Percentiles rank a stretch among this genome's conserved stretches.
Evolutionary conservation across 2,888 invertebrate genomes (phyloP).

Genomic region (Lucinisca nassula): DNA sequence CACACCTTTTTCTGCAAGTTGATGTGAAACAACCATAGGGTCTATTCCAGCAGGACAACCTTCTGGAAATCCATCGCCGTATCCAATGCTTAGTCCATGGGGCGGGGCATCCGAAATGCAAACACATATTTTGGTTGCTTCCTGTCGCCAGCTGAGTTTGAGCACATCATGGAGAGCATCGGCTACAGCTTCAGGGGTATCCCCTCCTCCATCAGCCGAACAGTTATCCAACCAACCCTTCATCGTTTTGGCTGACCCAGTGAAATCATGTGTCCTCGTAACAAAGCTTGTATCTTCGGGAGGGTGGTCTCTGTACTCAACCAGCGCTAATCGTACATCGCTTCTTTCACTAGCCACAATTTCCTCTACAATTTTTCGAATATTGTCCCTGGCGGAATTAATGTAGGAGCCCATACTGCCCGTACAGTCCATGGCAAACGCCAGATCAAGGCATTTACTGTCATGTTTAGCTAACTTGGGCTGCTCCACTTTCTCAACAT

Average conservation of each 20-base stretch:
- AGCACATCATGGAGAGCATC: constrained; percentile 78
- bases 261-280: constrained; percentile 80
- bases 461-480: constrained; percentile 73
- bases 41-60: constrained; percentile 81
- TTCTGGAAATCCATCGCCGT: constrained; percentile 76
- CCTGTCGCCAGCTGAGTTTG: constrained; percentile 77
- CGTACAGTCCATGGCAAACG: constrained; percentile 67
- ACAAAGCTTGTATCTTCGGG: constrained; percentile 78
- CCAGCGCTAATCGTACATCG: constrained; percentile 78
- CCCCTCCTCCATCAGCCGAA: constrained; percentile 78
- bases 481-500: constrained; percentile 52
- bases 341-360: constrained; percentile 77
- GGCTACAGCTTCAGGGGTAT: constrained; percentile 81
- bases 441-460: constrained; percentile 55
- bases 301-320: constrained; percentile 84
- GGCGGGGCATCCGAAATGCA: constrained; percentile 83
- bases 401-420: constrained; percentile 83
- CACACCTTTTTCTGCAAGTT: constrained; percentile 79
- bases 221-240: constrained; percentile 76
- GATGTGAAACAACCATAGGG: constrained; percentile 71
- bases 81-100: constrained; percentile 72
- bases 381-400: constrained; percentile 74
- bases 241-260: constrained; percentile 74
- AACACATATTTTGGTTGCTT: constrained; percentile 80
- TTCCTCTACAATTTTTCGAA: constrained; percentile 77